These are phyloP conservation scores for Redunca redunca DNA, from an alignment of 2,113 vertebrate species.

Conservation along the genomic window DNA sequence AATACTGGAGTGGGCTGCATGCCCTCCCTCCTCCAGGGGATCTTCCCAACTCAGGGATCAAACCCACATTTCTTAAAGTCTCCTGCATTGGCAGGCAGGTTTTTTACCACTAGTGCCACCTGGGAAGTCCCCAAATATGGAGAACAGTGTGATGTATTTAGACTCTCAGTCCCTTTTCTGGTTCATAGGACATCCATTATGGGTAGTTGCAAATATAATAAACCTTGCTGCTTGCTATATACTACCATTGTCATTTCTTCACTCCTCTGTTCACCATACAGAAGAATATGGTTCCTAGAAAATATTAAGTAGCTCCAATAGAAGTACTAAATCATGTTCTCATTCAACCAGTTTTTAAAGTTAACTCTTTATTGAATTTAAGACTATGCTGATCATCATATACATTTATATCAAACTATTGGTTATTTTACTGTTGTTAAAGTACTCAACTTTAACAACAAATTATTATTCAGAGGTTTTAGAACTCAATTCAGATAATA, in stretches of 20 bases:
- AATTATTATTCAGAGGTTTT: slow-evolving; percentile 23
- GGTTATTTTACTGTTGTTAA: not conserved
- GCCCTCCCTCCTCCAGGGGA: not conserved
- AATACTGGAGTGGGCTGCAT: not conserved
- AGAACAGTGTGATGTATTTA: not conserved
- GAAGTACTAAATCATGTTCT: not conserved
- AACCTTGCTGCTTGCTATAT: not conserved
- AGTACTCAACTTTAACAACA: not conserved
- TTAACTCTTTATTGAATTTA: slow-evolving; percentile 6
- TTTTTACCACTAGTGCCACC: not conserved
- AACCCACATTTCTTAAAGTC: not conserved
- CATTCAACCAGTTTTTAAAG: not conserved
- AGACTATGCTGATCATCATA: not conserved
- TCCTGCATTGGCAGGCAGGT: not conserved
- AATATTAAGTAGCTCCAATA: not conserved
- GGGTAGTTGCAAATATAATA: not conserved
- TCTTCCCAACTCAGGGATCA: not conserved
- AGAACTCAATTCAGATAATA: not conserved
- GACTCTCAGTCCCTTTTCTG: not conserved
- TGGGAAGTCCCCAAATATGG: not conserved
- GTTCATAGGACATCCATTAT: not conserved
- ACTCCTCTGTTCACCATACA: not conserved
- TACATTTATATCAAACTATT: slow-evolving; percentile 58
- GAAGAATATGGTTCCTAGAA: not conserved
- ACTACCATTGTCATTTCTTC: not conserved